phyloP scores from a whole-genome alignment of 23 tunicate species.

The Trididemnum nubilum region DNA sequence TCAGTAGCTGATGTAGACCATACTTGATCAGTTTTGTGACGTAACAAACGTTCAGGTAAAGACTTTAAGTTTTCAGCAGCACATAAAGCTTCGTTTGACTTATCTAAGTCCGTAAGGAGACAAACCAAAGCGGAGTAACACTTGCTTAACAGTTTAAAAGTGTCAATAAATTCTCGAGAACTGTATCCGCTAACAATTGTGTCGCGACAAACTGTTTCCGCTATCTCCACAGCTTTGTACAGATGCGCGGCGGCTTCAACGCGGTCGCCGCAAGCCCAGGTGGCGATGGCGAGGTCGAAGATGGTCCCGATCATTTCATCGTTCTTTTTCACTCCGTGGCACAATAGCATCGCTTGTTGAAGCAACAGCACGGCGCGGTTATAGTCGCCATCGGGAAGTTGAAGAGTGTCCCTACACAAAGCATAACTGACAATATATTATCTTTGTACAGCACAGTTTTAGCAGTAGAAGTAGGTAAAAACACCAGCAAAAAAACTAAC shows the following conservation, averaged over 20 bases:
- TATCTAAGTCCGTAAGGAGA: constrained; percentile 5
- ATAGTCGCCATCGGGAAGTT: constrained; percentile 33
- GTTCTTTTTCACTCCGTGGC: constrained; percentile 30
- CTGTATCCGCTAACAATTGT: neutral
- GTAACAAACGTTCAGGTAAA: constrained; percentile 36
- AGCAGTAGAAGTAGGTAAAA: no score
- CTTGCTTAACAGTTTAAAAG: constrained; percentile 32
- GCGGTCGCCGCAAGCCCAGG: constrained; percentile 47
- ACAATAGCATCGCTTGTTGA: constrained; percentile 72
- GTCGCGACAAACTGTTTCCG: constrained; percentile 22
- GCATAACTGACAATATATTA: neutral
- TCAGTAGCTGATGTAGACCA: neutral
- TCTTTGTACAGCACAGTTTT: no score
- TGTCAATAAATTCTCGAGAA: neutral
- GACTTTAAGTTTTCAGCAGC: constrained; percentile 46
- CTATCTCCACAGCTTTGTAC: constrained; percentile 23
- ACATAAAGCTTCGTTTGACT: constrained; percentile 38
- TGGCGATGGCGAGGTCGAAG: constrained; percentile 36
- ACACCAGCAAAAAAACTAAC: no score
- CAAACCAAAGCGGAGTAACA: constrained; percentile 49
- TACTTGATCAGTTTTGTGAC: neutral
- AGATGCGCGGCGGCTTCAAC: constrained; percentile 22
- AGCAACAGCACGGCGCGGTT: constrained; percentile 47
- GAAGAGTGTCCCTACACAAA: constrained; percentile 35
- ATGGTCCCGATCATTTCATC: constrained; percentile 15